Conservation (phyloP, 2,888 invertebrate species). For the Lysandra bellargus region DNA sequence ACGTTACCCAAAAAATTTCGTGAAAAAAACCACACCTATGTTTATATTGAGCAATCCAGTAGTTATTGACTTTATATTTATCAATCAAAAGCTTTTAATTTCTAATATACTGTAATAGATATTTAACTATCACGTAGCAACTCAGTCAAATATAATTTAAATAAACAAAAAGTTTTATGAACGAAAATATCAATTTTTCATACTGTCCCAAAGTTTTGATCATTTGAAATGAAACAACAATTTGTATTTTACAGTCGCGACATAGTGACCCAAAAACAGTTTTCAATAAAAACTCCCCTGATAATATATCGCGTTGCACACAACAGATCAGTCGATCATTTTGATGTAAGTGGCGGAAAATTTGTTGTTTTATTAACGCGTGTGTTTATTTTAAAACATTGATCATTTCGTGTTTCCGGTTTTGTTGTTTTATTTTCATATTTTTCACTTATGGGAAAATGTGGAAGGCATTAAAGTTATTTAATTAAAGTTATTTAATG, state of each 20-base stretch:
- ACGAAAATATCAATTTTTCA: not conserved
- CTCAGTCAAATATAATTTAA: too few species aligned
- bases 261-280: conserved; percentile 20
- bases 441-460: not conserved
- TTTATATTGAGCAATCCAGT: too few species aligned
- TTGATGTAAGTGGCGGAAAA: conserved; percentile 1
- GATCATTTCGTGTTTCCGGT: not conserved
- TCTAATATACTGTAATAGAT: too few species aligned
- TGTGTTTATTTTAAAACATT: not conserved
- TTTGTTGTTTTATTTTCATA: not conserved
- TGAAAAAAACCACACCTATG: too few species aligned
- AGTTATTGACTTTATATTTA: too few species aligned
- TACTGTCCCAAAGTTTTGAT: not conserved
- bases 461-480: too few species aligned
- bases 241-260: conserved; percentile 24
- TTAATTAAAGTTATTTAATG: too few species aligned
- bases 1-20: too few species aligned
- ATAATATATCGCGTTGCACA: conserved; percentile 19
- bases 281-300: conserved; percentile 22
- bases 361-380: conserved; percentile 8
- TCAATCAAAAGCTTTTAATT: too few species aligned
- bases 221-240: conserved; percentile 1
- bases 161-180: not conserved
- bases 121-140: too few species aligned
- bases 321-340: conserved; percentile 7